Evolutionary conservation across 2,113 vertebrate genomes (phyloP).

Genomic region (Isichthys henryi): DNA sequence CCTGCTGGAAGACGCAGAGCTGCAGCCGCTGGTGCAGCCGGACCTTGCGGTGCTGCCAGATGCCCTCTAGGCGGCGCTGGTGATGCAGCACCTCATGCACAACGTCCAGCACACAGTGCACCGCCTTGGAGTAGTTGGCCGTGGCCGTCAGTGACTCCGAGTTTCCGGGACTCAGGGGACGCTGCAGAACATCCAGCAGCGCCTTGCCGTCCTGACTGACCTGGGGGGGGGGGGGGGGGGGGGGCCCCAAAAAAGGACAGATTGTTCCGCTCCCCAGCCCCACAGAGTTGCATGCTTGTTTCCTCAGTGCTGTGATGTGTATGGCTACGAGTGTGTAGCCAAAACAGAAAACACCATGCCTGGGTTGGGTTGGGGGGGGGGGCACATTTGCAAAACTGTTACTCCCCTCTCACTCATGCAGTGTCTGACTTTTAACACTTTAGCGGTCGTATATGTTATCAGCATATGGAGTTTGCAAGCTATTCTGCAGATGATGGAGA

Average conservation of each 20-base stretch:
- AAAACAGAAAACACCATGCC: background rate
- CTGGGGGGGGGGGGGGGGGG: no score
- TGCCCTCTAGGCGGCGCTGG: slow-evolving; percentile 83
- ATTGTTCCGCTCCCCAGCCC: background rate
- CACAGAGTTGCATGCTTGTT: background rate
- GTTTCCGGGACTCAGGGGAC: slow-evolving; percentile 72
- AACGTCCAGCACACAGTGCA: slow-evolving; percentile 75
- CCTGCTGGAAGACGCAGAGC: slow-evolving; percentile 95
- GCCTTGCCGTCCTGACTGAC: slow-evolving; percentile 83
- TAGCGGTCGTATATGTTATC: background rate
- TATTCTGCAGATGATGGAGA: background rate
- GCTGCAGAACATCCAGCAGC: slow-evolving; percentile 79
- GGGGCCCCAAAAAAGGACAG: no score
- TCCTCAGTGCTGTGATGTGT: background rate
- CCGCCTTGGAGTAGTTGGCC: slow-evolving; percentile 79
- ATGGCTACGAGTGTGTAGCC: background rate
- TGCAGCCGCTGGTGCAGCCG: slow-evolving; percentile 94
- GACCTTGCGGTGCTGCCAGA: slow-evolving; percentile 92
- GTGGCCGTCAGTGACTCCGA: slow-evolving; percentile 74
- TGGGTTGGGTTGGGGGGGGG: background rate
- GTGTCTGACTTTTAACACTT: background rate
- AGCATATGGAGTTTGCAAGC: background rate
- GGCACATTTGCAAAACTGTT: background rate
- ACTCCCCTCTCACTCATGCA: background rate
- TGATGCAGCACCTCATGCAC: slow-evolving; percentile 79